Evolutionary conservation across 2,797 vertebrate genomes (phyloP).

Genomic region (Enteromius afrohamiltoni): DNA sequence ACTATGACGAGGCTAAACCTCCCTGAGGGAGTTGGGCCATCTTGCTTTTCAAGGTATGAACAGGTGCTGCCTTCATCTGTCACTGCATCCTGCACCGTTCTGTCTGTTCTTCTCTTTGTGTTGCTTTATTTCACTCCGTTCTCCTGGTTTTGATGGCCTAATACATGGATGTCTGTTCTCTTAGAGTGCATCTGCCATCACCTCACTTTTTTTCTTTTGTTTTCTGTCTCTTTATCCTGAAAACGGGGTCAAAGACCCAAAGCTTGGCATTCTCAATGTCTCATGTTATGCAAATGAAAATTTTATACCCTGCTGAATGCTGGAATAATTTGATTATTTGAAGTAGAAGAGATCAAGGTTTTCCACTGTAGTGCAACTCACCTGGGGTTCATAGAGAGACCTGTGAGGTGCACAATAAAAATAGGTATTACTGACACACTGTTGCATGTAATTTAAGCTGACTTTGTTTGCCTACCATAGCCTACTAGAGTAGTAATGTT

Average conservation of each 20-base stretch:
- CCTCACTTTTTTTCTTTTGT: conserved; percentile 64
- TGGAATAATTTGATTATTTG: not conserved
- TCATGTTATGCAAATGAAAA: not conserved
- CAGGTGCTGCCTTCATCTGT: conserved; percentile 67
- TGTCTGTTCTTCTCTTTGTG: conserved; percentile 43
- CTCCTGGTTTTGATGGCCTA: conserved; percentile 69
- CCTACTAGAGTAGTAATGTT: not conserved
- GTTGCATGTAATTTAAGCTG: not conserved
- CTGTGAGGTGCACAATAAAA: not conserved
- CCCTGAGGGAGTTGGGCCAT: conserved; percentile 58
- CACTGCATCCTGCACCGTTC: conserved; percentile 43
- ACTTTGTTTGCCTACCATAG: not conserved
- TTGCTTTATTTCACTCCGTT: conserved; percentile 21
- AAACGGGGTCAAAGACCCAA: conserved; percentile 17
- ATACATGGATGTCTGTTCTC: conserved; percentile 71
- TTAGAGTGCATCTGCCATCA: conserved; percentile 72
- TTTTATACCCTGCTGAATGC: not conserved
- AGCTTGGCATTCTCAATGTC: conserved; percentile 12
- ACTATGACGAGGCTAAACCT: conserved; percentile 54
- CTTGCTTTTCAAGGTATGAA: conserved; percentile 61
- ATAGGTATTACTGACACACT: not conserved
- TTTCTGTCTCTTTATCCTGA: conserved; percentile 6
- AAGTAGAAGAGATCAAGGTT: not conserved
- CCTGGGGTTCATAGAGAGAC: not conserved
- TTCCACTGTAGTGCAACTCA: not conserved